A percentile compares a stretch with the other conserved stretches of the same genome.
Evolutionary conservation across 2,888 invertebrate species (phyloP).

Genomic region (Agrotis exclamationis): DNA sequence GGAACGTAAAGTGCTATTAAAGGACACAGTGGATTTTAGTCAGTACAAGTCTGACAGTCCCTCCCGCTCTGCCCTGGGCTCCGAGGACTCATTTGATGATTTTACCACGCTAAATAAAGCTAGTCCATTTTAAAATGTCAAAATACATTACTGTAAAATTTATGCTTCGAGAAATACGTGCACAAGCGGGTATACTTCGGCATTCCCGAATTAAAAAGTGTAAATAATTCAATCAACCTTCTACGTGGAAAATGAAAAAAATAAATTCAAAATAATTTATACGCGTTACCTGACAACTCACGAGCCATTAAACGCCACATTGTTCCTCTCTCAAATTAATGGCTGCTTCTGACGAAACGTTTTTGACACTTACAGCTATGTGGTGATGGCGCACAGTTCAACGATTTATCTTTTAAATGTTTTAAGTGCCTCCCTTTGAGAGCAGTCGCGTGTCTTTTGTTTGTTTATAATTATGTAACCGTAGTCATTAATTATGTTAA

Average conservation of each 20-base stretch:
- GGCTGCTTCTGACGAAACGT: constrained; percentile 49
- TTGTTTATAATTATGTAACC: constrained; percentile 5
- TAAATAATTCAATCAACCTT: constrained; percentile 9
- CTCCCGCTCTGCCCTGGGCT: too few relatives aligned
- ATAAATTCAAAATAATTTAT: constrained; percentile 40
- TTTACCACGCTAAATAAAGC: too few relatives aligned
- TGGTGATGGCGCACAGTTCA: constrained; percentile 22
- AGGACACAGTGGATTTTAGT: too few relatives aligned
- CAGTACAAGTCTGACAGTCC: too few relatives aligned
- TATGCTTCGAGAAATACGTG: background rate
- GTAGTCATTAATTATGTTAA: constrained; percentile 7
- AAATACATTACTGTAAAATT: too few relatives aligned
- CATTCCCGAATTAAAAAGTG: background rate
- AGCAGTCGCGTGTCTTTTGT: constrained; percentile 10
- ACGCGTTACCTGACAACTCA: constrained; percentile 18
- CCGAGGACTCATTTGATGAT: too few relatives aligned
- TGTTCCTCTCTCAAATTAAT: constrained; percentile 64
- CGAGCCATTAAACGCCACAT: constrained; percentile 59
- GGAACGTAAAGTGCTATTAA: too few relatives aligned
- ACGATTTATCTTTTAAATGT: constrained; percentile 53
- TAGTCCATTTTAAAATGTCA: too few relatives aligned
- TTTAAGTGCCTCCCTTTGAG: constrained; percentile 25
- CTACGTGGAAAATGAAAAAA: constrained; percentile 13
- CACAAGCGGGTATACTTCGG: background rate
- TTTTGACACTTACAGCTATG: constrained; percentile 45